Conservation (phyloP, 2,888 invertebrate species). For the Elgonia sp. region DNA sequence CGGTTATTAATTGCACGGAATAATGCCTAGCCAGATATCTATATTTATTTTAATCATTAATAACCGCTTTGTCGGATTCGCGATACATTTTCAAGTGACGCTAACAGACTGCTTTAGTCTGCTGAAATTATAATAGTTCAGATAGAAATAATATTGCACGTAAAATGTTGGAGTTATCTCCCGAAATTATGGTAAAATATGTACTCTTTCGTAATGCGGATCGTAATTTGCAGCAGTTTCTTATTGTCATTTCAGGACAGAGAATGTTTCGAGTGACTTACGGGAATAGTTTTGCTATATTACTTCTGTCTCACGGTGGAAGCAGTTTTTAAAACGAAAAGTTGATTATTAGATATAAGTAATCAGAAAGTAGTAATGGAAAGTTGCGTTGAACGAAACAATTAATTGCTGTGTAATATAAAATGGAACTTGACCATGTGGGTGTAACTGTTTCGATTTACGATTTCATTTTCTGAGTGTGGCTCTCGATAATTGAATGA, state of each 20-base stretch:
- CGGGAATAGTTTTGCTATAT: neutral
- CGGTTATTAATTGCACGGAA: conserved; percentile 27
- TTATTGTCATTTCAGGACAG: too few relatives aligned
- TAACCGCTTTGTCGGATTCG: conserved; percentile 30
- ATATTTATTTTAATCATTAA: conserved; percentile 64
- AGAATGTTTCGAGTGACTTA: neutral
- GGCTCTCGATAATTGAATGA: conserved; percentile 38
- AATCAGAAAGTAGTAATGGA: neutral
- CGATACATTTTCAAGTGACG: conserved; percentile 30
- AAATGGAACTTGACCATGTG: conserved; percentile 51
- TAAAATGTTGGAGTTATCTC: conserved; percentile 1
- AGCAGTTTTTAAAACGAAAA: neutral
- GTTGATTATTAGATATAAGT: neutral
- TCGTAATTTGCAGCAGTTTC: too few relatives aligned
- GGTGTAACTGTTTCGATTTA: conserved; percentile 49
- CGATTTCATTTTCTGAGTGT: conserved; percentile 43
- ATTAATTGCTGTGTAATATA: conserved; percentile 45
- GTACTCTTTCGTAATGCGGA: too few relatives aligned
- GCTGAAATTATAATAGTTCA: conserved; percentile 41
- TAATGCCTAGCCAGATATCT: conserved; percentile 17
- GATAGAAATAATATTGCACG: conserved; percentile 7
- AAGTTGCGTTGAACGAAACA: conserved; percentile 10
- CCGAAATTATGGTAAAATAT: too few relatives aligned
- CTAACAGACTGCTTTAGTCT: neutral
- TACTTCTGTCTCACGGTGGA: too few relatives aligned